phyloP scores from a whole-genome alignment of 2,888 invertebrate species.

The Pyrocoelia pectoralis region DNA sequence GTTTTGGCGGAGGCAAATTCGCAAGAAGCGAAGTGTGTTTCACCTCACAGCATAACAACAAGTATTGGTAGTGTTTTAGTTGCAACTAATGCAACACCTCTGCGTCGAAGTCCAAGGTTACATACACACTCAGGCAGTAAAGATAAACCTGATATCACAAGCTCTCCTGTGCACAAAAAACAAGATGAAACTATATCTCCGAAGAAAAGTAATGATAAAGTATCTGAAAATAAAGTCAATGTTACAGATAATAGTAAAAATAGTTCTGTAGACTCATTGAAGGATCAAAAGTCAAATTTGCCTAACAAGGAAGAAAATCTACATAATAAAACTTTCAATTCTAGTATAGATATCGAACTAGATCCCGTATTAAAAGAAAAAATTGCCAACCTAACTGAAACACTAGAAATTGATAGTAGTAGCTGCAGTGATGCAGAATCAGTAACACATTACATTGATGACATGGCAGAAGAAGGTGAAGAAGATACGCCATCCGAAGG shows the following conservation, averaged over 20 bases:
- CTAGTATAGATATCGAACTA: neutral
- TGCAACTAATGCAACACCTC: neutral
- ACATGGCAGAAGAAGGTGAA: conserved; percentile 55
- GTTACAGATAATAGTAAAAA: neutral
- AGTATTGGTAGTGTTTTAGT: neutral
- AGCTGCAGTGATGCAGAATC: conserved; percentile 24
- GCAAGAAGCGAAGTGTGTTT: too few species aligned
- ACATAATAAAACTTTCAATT: neutral
- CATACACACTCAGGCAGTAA: neutral
- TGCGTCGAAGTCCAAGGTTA: neutral
- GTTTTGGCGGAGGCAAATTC: too few species aligned
- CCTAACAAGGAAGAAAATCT: neutral
- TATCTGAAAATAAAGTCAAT: neutral
- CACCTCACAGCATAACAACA: neutral
- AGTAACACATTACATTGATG: conserved; percentile 43
- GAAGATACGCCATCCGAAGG: conserved; percentile 56
- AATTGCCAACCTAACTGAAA: neutral
- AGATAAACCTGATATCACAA: neutral
- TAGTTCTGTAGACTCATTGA: neutral
- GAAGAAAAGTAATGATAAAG: too few species aligned
- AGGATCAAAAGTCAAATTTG: neutral
- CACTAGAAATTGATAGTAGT: neutral
- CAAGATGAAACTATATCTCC: too few species aligned
- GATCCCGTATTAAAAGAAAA: neutral
- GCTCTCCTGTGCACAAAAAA: too few species aligned